Evolutionary conservation across 2,888 invertebrate species (phyloP).

Genomic region (Ophion obscuratus): DNA sequence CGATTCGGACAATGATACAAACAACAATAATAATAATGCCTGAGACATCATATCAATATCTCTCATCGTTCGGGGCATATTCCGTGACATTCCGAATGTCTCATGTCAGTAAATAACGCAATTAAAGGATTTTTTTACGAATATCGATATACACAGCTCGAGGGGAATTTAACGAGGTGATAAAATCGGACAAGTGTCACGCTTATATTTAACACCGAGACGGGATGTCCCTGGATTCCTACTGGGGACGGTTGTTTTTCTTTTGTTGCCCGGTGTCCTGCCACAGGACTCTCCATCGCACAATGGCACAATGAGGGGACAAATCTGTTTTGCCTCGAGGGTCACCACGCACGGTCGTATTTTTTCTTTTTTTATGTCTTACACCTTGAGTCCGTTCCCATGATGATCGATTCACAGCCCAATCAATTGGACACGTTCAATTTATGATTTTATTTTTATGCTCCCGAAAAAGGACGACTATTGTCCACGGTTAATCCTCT

Average conservation of each 20-base stretch:
- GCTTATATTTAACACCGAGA: slow-evolving; percentile 47
- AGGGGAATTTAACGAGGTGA: slow-evolving; percentile 79
- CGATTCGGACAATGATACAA: background rate
- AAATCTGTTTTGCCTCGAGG: slow-evolving; percentile 66
- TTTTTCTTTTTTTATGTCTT: slow-evolving; percentile 47
- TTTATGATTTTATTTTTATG: background rate
- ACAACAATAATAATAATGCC: slow-evolving; percentile 18
- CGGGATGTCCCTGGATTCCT: slow-evolving; percentile 18
- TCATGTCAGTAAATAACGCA: slow-evolving; percentile 69
- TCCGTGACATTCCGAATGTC: slow-evolving; percentile 65
- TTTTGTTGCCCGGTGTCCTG: background rate
- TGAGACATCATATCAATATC: slow-evolving; percentile 46
- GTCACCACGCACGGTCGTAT: slow-evolving; percentile 67
- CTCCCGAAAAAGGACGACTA: background rate
- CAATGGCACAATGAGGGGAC: slow-evolving; percentile 70
- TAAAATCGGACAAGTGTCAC: slow-evolving; percentile 82
- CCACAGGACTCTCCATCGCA: slow-evolving; percentile 20
- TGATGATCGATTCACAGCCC: slow-evolving; percentile 2
- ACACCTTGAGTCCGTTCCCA: background rate
- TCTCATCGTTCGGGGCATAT: slow-evolving; percentile 73
- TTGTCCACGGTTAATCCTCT: background rate
- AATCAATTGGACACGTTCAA: background rate
- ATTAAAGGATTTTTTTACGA: slow-evolving; percentile 76
- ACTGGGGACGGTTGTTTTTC: slow-evolving; percentile 42
- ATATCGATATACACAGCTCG: slow-evolving; percentile 74